These are phyloP conservation scores for Macrobrachium rosenbergii DNA, from an alignment of 1,140 invertebrate genomes.

Conservation along the genomic window DNA sequence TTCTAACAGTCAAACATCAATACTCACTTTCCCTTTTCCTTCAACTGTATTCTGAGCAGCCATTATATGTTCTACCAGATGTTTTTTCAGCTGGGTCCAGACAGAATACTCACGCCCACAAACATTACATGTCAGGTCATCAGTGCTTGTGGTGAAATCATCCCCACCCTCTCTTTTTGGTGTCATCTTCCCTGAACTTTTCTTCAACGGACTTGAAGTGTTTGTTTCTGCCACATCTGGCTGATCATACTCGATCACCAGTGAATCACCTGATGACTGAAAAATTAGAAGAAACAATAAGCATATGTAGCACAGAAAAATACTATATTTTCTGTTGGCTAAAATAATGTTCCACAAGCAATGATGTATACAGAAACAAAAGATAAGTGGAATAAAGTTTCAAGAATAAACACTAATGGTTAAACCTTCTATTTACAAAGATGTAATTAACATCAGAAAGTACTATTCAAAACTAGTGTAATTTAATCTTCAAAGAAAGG, in stretches of 20 bases:
- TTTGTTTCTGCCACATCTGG: slow-evolving; percentile 9
- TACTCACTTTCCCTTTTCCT: slow-evolving; percentile 28
- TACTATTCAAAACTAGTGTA: too few relatives aligned
- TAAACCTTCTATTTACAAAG: too few relatives aligned
- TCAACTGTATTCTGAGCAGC: slow-evolving; percentile 50
- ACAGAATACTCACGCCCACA: slow-evolving; percentile 44
- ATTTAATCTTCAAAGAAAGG: too few relatives aligned
- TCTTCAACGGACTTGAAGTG: background rate
- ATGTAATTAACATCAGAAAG: too few relatives aligned
- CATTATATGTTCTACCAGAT: slow-evolving; percentile 50
- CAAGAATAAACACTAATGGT: too few relatives aligned
- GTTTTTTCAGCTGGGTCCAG: slow-evolving; percentile 58
- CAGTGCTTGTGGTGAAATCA: slow-evolving; percentile 38
- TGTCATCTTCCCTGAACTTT: background rate
- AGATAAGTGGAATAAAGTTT: too few relatives aligned
- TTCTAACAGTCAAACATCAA: background rate
- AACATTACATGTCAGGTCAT: slow-evolving; percentile 57
- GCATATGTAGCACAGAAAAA: too few relatives aligned
- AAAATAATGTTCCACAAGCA: too few relatives aligned
- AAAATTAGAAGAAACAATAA: background rate
- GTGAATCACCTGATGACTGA: slow-evolving; percentile 32
- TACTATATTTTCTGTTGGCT: too few relatives aligned
- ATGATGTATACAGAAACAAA: too few relatives aligned
- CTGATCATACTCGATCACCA: slow-evolving; percentile 55
- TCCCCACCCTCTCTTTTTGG: slow-evolving; percentile 39